phyloP scores from a whole-genome alignment of 2,888 invertebrate genomes.

The Eupelmus urozonus region DNA sequence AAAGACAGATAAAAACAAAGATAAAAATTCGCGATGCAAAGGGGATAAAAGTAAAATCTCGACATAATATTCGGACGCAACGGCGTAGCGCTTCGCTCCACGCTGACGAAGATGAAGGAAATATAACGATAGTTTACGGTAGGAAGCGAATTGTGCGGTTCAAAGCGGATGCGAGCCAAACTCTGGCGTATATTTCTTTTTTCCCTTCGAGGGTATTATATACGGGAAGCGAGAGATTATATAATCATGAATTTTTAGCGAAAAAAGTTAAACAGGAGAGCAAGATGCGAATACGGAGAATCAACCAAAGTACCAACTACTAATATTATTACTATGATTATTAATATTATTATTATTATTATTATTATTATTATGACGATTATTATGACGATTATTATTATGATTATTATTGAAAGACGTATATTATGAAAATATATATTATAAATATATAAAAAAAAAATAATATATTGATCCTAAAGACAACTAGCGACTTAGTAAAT shows the following conservation, averaged over 20 bases:
- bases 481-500: conserved; percentile 73
- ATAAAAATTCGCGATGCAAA: not conserved
- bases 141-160: conserved; percentile 53
- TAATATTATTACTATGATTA: conserved; percentile 78
- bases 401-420: conserved; percentile 65
- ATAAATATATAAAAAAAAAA: conserved; percentile 79
- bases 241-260: conserved; percentile 53
- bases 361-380: conserved; percentile 68
- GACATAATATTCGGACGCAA: not conserved
- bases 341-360: conserved; percentile 66
- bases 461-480: conserved; percentile 68
- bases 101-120: conserved; percentile 19
- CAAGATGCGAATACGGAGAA: conserved; percentile 67
- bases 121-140: conserved; percentile 42
- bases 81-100: not conserved
- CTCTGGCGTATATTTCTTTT: conserved; percentile 36
- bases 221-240: conserved; percentile 33
- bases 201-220: conserved; percentile 5
- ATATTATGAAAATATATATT: conserved; percentile 62
- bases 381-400: conserved; percentile 61
- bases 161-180: conserved; percentile 23
- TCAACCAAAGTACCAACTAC: conserved; percentile 85
- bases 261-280: conserved; percentile 2
- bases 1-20: not conserved
- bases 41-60: too few relatives aligned